phyloP scores from a whole-genome alignment of 2,888 invertebrate genomes.

The Electrophaes corylata region DNA sequence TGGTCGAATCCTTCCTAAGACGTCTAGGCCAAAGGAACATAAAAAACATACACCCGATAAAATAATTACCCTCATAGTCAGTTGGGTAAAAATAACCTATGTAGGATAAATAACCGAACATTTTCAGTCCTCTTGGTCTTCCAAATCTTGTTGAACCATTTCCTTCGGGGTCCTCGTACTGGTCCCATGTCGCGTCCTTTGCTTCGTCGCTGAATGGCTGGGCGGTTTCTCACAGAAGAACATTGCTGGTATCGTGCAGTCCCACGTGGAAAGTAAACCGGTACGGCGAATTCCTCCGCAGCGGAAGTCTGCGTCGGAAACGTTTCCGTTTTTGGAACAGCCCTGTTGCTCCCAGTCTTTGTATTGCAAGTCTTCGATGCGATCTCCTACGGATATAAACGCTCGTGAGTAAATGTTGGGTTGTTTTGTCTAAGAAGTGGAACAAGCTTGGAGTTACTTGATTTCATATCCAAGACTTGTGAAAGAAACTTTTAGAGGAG shows the following conservation, averaged over 20 bases:
- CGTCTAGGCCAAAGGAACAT: no score
- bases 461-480: neutral
- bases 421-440: neutral
- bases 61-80: no score
- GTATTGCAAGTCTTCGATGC: conserved; percentile 41
- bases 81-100: no score
- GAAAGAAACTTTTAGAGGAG: neutral
- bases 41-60: no score
- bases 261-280: conserved; percentile 47
- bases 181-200: neutral
- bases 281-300: conserved; percentile 56
- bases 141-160: neutral
- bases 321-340: conserved; percentile 37
- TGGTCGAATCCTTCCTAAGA: no score
- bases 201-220: conserved; percentile 14
- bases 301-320: conserved; percentile 34
- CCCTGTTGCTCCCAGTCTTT: conserved; percentile 51
- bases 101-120: neutral
- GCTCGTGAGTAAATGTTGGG: neutral
- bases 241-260: conserved; percentile 49
- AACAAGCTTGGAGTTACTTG: neutral
- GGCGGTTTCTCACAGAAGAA: conserved; percentile 61
- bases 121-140: neutral
- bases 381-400: conserved; percentile 41
- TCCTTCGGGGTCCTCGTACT: no score